Evolutionary conservation across 2,113 vertebrate species (phyloP).

Genomic region (Progne subis): DNA sequence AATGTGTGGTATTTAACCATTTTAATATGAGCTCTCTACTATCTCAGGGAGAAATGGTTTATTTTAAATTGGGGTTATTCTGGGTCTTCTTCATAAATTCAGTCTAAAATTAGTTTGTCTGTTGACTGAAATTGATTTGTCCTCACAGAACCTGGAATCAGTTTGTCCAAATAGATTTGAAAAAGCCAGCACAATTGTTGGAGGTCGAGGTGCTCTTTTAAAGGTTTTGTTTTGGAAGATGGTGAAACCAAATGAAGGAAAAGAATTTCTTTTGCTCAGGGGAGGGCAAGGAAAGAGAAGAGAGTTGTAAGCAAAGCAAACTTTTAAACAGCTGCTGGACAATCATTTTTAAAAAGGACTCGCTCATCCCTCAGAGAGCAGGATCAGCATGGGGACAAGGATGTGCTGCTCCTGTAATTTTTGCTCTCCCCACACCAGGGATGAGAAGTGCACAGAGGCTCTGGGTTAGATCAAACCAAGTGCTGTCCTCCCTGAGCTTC

Average conservation of each 20-base stretch:
- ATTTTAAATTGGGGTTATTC: neutral
- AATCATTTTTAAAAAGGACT: neutral
- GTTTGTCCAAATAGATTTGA: neutral
- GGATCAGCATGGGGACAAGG: neutral
- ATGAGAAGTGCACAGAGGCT: neutral
- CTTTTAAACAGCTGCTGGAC: neutral
- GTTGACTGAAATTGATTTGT: neutral
- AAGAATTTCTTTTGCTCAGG: neutral
- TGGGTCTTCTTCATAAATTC: neutral
- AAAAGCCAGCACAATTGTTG: neutral
- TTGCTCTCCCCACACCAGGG: fast-evolving
- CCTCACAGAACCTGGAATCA: neutral
- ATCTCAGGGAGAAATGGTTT: neutral
- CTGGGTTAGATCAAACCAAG: fast-evolving
- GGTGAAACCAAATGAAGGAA: neutral
- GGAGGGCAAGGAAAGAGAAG: neutral
- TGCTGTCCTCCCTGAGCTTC: neutral
- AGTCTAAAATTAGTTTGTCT: neutral
- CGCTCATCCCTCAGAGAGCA: neutral
- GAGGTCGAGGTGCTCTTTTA: neutral
- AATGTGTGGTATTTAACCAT: fast-evolving
- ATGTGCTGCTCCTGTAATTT: neutral
- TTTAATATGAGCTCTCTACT: neutral
- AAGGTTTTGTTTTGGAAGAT: neutral
- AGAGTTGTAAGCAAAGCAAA: neutral